Percentiles rank a stretch among this genome's conserved stretches.
These are phyloP conservation scores for Psix sp. DNA, from an alignment of 1,140 invertebrate species.

Conservation along the genomic window DNA sequence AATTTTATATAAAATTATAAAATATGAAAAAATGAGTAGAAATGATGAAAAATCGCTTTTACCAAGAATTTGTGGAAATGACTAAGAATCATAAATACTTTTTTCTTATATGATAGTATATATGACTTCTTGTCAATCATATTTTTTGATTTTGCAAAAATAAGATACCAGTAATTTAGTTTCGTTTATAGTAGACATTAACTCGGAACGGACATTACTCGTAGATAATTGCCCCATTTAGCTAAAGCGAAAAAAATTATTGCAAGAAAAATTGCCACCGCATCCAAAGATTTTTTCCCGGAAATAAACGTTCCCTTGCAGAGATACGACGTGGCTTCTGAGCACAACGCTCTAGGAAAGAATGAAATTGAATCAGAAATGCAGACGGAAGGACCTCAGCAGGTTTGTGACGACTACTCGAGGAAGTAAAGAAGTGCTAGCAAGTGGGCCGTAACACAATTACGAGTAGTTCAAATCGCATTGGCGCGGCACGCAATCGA, in stretches of 20 bases:
- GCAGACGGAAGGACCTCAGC: slow-evolving; percentile 35
- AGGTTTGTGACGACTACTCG: slow-evolving; percentile 10
- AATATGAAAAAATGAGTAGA: too few species aligned
- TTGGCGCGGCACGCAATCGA: slow-evolving; percentile 48
- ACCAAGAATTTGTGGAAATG: too few species aligned
- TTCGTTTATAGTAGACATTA: too few species aligned
- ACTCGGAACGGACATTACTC: too few species aligned
- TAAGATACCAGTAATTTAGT: too few species aligned
- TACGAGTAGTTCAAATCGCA: slow-evolving; percentile 59
- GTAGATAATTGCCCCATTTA: not conserved
- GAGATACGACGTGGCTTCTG: not conserved
- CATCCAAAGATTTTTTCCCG: not conserved
- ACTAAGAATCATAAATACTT: too few species aligned
- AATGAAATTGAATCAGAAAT: slow-evolving; percentile 53
- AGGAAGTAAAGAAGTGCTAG: slow-evolving; percentile 23
- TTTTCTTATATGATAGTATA: too few species aligned
- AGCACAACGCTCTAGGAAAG: slow-evolving; percentile 5
- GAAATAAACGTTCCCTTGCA: not conserved
- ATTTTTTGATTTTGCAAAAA: too few species aligned
- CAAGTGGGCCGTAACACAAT: slow-evolving; percentile 53
- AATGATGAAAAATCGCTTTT: too few species aligned
- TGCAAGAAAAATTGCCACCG: not conserved
- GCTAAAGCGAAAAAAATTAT: not conserved
- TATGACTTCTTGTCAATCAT: too few species aligned
- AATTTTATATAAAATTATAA: too few species aligned